Base-by-base conservation (phyloP, 1,140 invertebrate genomes). In the Steinernema khuongi region DNA sequence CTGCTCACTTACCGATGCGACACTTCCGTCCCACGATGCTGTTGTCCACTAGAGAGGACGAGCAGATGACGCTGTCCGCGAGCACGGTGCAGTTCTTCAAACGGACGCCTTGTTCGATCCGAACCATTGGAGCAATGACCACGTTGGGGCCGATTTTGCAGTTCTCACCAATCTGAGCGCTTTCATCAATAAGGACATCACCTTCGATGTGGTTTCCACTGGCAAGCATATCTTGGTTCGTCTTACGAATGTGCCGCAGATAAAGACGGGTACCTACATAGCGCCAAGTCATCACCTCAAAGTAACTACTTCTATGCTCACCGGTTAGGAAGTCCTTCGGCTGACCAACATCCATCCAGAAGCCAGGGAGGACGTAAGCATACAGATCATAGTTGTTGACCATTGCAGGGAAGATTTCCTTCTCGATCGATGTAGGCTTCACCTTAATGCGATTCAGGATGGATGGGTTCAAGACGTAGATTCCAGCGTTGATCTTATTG, bases 331-430 rank as follows among this genome's bases (percentile, higher is more conserved):
- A 99, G 87, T 99, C 96, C 89, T 95, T 96, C 0, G 96, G 96
- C 83, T 99, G 96, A 29, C 96, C 96, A 76, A 99, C 94, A 88
- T 99, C 96, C 96, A 99, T 99, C 96, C 96, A 99, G 86, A 97
- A 99, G 85, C 88, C 87, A 86, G 91, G 87, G n/a, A 98, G 87
- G 83, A 98, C 94, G 89, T 95, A 93, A 0, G 95, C 95, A 88
- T 90, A 96, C n/a, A 99, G 88, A 81, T 97, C 86, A 0, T 90
- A 89, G 81, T 94, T 91, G 67, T 88, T 83, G 0, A 93, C 94
- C 96, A 99, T 98, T 32, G 87, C 87, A 0, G 96, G 96, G 85
- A 99, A 99, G 0, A 98, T 77, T 67, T 77, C 30, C 85, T 97
- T 99, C 86, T 99, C 96, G 81, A 99, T 98, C 66, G 95, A 98